These are phyloP conservation scores for Aspidiotus destructor DNA, from an alignment of 2,888 invertebrate genomes.

Conservation along the genomic window DNA sequence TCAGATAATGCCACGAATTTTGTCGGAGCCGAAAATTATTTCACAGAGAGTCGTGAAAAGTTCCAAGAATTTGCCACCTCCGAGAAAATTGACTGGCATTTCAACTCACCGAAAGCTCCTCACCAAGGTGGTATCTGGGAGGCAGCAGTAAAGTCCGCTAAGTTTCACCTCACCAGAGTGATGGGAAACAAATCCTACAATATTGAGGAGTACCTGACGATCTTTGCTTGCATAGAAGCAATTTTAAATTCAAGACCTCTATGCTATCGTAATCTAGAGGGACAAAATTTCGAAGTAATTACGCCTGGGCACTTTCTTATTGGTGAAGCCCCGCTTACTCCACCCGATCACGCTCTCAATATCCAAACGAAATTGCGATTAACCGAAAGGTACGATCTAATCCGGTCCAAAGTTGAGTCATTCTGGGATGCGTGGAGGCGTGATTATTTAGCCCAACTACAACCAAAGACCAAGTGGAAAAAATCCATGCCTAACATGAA, in stretches of 20 bases:
- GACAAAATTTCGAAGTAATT: neutral
- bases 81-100: constrained; percentile 33
- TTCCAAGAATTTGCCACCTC: neutral
- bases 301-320: neutral
- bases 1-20: constrained; percentile 22
- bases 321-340: neutral
- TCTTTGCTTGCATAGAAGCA: neutral
- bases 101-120: constrained; percentile 36
- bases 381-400: no score
- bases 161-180: neutral
- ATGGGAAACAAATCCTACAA: neutral
- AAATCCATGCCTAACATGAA: neutral
- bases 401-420: no score
- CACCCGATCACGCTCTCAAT: neutral
- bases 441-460: neutral
- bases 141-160: neutral
- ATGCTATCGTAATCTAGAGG: neutral
- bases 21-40: constrained; percentile 10
- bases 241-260: neutral
- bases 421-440: neutral
- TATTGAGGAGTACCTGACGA: neutral
- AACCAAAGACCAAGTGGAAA: neutral
- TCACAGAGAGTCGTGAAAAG: neutral
- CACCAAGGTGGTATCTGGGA: constrained; percentile 30
- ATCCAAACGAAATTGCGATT: neutral